phyloP scores from a whole-genome alignment of 2,113 vertebrate genomes.

The Illadopsis cleaveri region DNA sequence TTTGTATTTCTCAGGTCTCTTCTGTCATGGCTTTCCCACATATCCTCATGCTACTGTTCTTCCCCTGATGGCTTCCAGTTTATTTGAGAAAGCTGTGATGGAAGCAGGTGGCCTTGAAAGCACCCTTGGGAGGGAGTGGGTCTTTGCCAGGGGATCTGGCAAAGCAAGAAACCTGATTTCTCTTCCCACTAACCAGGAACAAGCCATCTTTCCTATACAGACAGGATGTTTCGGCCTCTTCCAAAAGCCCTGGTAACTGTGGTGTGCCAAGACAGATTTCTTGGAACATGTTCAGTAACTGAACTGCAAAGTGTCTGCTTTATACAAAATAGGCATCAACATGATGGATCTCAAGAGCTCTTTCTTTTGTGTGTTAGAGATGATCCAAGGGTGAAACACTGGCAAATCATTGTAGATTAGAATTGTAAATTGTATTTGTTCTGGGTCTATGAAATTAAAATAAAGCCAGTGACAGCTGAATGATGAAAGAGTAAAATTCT shows the following conservation, averaged over 20 bases:
- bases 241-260: neutral
- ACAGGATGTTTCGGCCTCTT: neutral
- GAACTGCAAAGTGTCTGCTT: neutral
- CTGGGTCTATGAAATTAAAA: neutral
- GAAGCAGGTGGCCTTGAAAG: neutral
- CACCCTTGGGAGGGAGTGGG: neutral
- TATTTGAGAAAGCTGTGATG: neutral
- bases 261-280: neutral
- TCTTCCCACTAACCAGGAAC: neutral
- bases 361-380: neutral
- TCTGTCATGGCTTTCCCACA: neutral
- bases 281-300: neutral
- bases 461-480: neutral
- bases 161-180: neutral
- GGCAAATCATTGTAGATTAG: neutral
- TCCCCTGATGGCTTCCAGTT: neutral
- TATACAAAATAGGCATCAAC: neutral
- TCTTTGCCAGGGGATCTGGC: neutral
- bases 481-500: neutral
- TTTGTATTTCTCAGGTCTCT: neutral
- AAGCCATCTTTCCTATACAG: neutral
- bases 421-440: neutral
- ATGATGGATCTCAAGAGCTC: neutral
- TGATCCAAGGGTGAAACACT: neutral
- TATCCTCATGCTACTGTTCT: neutral